Evolutionary conservation across 2,113 vertebrate genomes (phyloP), one percentile per base, ranked within the genome.

Genomic region (Hydrolagus affinis): DNA sequence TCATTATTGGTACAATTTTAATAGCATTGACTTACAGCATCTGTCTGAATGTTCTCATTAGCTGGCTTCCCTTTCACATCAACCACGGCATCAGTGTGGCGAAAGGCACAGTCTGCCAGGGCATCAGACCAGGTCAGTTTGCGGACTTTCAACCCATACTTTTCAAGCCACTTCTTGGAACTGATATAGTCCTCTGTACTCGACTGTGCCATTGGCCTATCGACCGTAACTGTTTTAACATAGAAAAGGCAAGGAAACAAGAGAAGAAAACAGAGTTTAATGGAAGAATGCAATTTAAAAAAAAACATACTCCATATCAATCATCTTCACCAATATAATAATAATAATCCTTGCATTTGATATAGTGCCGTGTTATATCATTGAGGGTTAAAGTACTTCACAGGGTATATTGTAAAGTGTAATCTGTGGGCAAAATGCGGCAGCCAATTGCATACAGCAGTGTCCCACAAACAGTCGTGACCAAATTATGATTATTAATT

Each of bases 101-200:
- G 93, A 87, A 96, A 96, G 86, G 91, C 88, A 62, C 92, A 93
- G 62, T 94, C 91, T 0, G 91, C 92, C 77, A 95, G 92, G 0
- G 90, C 92, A 11, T 93, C 90, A 0, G 92, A 91, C 10, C 93
- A 87, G 0, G 89, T 89, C 74, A 96, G 90, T 28, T 92, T 93
- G 88, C 93, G 93, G 70, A 92, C 90, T 89, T 94, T 93, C 88
- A 96, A 87, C 73, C 95, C 93, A 2, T 93, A 89, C 77, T 88
- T 91, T 89, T 91, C 89, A 44, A 96, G 89, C 95, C 95, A 96
- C 75, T 89, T 87, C 87, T 89, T 89, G n/a, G 94, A 93, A 87
- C 90, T 90, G 87, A 93, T 86, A n/a, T 87, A 89, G 68, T 91
- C 89, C 21, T 94, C 92, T 85, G 70, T 62, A 70, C 72, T 28